Evolutionary conservation across 2,888 invertebrate species (phyloP).

Genomic region (Caenorhabditis auriculariae): DNA sequence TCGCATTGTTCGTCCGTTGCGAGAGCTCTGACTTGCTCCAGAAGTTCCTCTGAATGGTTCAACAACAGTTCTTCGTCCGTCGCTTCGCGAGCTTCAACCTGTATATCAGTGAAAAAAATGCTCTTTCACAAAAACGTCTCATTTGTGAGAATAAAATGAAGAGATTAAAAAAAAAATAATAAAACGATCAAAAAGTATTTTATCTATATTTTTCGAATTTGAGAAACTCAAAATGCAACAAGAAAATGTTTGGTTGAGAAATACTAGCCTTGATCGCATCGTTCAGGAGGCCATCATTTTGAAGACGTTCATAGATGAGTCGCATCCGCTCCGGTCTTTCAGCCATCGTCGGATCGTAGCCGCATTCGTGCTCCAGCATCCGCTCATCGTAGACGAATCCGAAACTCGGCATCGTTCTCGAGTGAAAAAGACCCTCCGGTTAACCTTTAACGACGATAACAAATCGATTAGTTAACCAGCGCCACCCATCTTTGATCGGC

Average conservation of each 20-base stretch:
- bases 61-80: constrained; percentile 43
- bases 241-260: too few species aligned
- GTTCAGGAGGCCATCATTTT: constrained; percentile 30
- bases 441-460: too few species aligned
- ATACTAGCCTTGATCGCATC: constrained; percentile 36
- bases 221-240: neutral
- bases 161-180: neutral
- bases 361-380: constrained; percentile 47
- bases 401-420: too few species aligned
- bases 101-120: neutral
- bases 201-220: too few species aligned
- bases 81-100: constrained; percentile 45
- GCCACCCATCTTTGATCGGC: too few species aligned
- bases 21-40: constrained; percentile 31
- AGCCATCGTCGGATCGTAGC: constrained; percentile 45
- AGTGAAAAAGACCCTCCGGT: neutral
- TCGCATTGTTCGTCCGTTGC: constrained; percentile 39
- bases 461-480: too few species aligned
- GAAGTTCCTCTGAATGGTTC: constrained; percentile 36
- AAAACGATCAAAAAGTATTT: too few species aligned
- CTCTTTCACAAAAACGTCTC: too few species aligned
- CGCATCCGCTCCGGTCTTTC: constrained; percentile 47
- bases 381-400: constrained; percentile 50
- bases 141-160: neutral
- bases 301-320: constrained; percentile 41